Percentiles rank a stretch among this genome's conserved stretches.
Evolutionary conservation across 2,797 vertebrate species (phyloP).

Genomic region (Valencia hispanica): DNA sequence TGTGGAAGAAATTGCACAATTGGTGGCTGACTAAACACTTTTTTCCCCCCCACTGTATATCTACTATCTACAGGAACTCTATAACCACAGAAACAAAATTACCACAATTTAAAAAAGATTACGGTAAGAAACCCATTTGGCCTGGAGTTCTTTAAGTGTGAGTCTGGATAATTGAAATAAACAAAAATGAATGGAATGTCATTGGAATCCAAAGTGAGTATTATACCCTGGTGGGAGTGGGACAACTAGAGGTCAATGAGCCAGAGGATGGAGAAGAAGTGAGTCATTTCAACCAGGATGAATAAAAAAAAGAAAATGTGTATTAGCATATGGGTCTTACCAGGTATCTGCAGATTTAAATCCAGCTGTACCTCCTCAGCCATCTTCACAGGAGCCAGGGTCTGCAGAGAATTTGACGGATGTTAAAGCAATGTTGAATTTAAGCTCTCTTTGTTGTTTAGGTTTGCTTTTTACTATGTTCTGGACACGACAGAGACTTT

Average conservation of each 20-base stretch:
- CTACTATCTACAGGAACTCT: not conserved
- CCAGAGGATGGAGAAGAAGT: constrained; percentile 27
- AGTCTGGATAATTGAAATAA: constrained; percentile 19
- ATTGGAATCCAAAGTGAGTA: constrained; percentile 42
- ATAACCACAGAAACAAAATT: not conserved
- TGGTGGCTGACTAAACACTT: too few species aligned
- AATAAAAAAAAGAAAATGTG: not conserved
- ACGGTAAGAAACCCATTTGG: constrained; percentile 15
- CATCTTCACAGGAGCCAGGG: constrained; percentile 73
- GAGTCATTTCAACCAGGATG: constrained; percentile 32
- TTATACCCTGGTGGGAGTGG: constrained; percentile 44
- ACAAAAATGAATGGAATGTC: constrained; percentile 56
- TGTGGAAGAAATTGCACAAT: too few species aligned
- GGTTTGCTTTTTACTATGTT: not conserved
- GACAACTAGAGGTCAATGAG: constrained; percentile 28
- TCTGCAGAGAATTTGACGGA: constrained; percentile 46
- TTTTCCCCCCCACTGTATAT: too few species aligned
- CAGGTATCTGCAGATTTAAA: constrained; percentile 49
- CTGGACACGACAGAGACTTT: not conserved
- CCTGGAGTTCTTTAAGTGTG: not conserved
- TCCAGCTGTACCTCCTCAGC: constrained; percentile 64
- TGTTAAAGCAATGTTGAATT: not conserved
- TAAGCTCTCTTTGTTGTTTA: not conserved
- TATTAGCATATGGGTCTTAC: constrained; percentile 46
- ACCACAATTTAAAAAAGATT: not conserved